Base-by-base conservation (phyloP, 1,140 invertebrate genomes). In the Rhysida immarginata region DNA sequence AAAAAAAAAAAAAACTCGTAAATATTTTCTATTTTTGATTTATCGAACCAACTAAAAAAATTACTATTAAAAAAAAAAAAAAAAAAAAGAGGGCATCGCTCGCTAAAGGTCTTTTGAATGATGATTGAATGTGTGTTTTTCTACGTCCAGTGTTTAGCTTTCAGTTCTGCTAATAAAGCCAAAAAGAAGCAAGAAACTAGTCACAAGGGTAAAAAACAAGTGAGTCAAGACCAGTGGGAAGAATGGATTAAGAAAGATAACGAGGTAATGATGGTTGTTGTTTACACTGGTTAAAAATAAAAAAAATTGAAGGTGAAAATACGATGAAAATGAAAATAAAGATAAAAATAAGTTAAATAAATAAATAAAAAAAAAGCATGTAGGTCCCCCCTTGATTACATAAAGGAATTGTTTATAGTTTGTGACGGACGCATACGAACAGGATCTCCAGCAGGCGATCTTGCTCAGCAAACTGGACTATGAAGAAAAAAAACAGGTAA, bases 381-480 rank as follows among this genome's bases (percentile, higher is more conserved):
- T n/a, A n/a, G n/a, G n/a, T n/a, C n/a, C n/a, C n/a, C n/a, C n/a
- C n/a, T n/a, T n/a, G n/a, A n/a, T n/a, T n/a, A n/a, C n/a, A n/a
- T n/a, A n/a, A n/a, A n/a, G n/a, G n/a, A n/a, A n/a, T n/a, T n/a
- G n/a, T n/a, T 58, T 67, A 26, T 59, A 75, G 71, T 74, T 78
- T 64, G 75, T 81, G 26, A 73, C 78, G 66, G 80, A 78, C 3
- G 71, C 75, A 44, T 83, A 75, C 70, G 78, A 82, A 64, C 68
- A 74, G 62, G 78, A 82, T 65, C 63, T 83, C n/a, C 73, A 80
- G 63, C 74, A 77, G 75, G 81, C 81, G 14, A 72, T 83, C 55
- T 61, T 83, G 18, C 67, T 80, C 50, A 83, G 81, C 13, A 81
- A 81, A 70, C 64, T 83, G 51, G 80, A 83, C 61, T 82, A 71